Conservation (phyloP, 2,888 invertebrate species). For the Chrysomela aeneicollis region DNA sequence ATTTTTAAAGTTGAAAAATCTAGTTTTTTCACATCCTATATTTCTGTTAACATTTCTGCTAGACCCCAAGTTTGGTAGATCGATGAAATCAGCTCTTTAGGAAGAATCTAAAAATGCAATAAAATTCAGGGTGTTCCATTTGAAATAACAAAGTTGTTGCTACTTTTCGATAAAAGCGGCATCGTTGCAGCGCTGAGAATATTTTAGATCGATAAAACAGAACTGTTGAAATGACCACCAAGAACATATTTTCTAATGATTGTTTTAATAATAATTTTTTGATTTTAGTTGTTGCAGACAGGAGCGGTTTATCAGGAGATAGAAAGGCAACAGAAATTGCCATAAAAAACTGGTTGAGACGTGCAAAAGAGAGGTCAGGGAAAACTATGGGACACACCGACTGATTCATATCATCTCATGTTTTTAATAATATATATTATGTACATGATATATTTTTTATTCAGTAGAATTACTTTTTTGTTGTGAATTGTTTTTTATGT, state of each 20-base stretch:
- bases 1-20: background rate
- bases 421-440: background rate
- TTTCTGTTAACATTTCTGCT: background rate
- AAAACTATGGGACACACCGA: background rate
- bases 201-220: background rate
- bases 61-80: background rate
- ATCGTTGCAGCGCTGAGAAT: too few relatives aligned
- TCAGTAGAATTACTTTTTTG: background rate
- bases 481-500: background rate
- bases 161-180: too few relatives aligned
- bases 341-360: slow-evolving; percentile 8
- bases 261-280: background rate
- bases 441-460: background rate
- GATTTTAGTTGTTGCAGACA: slow-evolving; percentile 7
- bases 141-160: background rate
- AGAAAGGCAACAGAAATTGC: slow-evolving; percentile 8
- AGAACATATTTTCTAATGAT: slow-evolving; percentile 16
- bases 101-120: background rate
- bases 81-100: background rate
- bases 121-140: background rate
- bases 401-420: background rate
- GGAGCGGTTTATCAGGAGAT: background rate
- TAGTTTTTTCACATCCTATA: too few relatives aligned
- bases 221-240: slow-evolving; percentile 8
- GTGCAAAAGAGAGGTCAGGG: background rate